Evolutionary conservation across 2,113 vertebrate genomes (phyloP).

Genomic region (Lanius ludovicianus): DNA sequence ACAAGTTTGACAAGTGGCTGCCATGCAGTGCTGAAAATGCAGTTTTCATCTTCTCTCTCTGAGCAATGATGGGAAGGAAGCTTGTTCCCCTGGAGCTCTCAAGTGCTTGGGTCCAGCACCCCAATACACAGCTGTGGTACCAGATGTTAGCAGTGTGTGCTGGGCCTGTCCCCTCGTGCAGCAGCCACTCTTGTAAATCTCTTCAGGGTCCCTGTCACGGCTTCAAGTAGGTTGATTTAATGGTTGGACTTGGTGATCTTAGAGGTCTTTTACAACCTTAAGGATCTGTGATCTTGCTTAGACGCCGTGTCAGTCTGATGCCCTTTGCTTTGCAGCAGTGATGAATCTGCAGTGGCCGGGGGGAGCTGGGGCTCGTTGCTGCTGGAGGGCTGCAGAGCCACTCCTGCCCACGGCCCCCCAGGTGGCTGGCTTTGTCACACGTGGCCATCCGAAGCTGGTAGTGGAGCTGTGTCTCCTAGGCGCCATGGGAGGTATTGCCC

Average conservation of each 20-base stretch:
- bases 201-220: not conserved
- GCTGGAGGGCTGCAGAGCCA: not conserved
- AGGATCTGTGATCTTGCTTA: not conserved
- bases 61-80: not conserved
- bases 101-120: not conserved
- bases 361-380: not conserved
- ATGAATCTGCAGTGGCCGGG: not conserved
- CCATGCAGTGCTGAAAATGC: not conserved
- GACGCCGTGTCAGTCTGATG: fast-evolving
- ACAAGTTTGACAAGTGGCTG: not conserved
- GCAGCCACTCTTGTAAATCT: not conserved
- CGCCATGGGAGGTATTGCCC: not conserved
- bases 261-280: not conserved
- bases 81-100: not conserved
- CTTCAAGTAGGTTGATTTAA: not conserved
- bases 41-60: not conserved
- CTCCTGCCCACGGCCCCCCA: fast-evolving
- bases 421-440: not conserved
- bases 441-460: not conserved
- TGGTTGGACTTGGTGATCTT: not conserved
- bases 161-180: not conserved
- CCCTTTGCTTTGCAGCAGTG: not conserved
- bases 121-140: fast-evolving
- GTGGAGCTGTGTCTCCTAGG: not conserved
- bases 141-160: not conserved